These are phyloP conservation scores for Trematocara macrostoma DNA, from an alignment of 2,113 vertebrate genomes.

Conservation along the genomic window DNA sequence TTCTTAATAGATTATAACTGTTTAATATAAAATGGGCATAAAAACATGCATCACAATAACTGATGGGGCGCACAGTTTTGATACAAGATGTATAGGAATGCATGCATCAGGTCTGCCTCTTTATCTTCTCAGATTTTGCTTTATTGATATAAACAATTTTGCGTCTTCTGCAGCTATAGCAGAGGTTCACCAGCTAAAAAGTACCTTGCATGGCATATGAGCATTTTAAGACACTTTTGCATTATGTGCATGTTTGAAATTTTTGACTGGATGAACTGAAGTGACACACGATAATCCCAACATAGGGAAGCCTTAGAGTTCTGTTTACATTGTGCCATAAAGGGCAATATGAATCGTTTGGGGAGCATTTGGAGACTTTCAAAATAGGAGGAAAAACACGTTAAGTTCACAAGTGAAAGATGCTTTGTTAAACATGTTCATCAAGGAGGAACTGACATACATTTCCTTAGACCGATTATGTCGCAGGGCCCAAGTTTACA, in stretches of 20 bases:
- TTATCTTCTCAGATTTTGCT: rapidly evolving
- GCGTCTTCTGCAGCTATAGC: neutral
- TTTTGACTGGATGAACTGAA: neutral
- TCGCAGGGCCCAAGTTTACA: neutral
- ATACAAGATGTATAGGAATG: neutral
- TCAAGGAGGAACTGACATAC: neutral
- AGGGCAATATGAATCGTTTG: rapidly evolving
- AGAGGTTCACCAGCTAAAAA: neutral
- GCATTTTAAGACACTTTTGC: neutral
- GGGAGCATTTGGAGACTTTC: rapidly evolving
- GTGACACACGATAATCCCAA: neutral
- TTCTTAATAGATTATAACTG: neutral
- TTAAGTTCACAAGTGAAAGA: neutral
- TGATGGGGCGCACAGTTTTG: rapidly evolving
- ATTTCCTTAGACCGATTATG: neutral
- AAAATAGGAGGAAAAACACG: neutral
- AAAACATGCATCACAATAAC: neutral
- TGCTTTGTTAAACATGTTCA: neutral
- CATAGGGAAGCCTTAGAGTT: rapidly evolving
- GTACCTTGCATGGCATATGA: neutral
- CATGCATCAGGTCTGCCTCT: neutral
- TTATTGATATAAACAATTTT: rapidly evolving
- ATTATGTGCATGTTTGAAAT: neutral
- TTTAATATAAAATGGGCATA: neutral
- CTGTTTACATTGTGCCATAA: rapidly evolving